Evolutionary conservation across 1,140 invertebrate species (phyloP).

Genomic region (Lepidurus couesii): DNA sequence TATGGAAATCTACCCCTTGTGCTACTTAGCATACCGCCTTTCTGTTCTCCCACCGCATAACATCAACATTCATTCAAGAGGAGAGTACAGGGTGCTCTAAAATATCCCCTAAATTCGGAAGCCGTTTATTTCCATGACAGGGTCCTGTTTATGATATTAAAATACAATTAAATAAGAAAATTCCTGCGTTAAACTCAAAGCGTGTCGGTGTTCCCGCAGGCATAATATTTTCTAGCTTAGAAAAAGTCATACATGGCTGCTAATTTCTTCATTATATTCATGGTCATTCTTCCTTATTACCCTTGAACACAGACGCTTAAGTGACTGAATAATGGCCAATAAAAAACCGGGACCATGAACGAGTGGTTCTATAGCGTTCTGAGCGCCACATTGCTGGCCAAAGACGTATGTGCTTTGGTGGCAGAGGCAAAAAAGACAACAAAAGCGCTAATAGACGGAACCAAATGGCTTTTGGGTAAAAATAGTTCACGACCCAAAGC

Average conservation of each 20-base stretch:
- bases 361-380: conserved; percentile 1
- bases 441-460: conserved; percentile 16
- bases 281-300: background rate
- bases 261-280: background rate
- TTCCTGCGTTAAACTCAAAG: no score
- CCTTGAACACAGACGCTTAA: background rate
- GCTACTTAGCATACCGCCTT: background rate
- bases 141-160: no score
- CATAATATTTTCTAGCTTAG: background rate
- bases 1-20: background rate
- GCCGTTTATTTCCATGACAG: no score
- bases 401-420: conserved; percentile 19
- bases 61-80: background rate
- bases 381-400: conserved; percentile 4
- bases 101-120: no score
- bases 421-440: conserved; percentile 17
- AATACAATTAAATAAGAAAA: no score
- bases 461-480: conserved; percentile 22
- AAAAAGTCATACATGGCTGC: background rate
- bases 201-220: no score
- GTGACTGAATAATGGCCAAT: background rate
- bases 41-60: background rate
- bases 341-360: conserved; percentile 1
- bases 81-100: background rate
- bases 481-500: conserved; percentile 6